A percentile compares a stretch with the other conserved stretches of the same genome.
Conservation (phyloP, 2,888 invertebrate species). For the Teinopalpus imperialis region DNA sequence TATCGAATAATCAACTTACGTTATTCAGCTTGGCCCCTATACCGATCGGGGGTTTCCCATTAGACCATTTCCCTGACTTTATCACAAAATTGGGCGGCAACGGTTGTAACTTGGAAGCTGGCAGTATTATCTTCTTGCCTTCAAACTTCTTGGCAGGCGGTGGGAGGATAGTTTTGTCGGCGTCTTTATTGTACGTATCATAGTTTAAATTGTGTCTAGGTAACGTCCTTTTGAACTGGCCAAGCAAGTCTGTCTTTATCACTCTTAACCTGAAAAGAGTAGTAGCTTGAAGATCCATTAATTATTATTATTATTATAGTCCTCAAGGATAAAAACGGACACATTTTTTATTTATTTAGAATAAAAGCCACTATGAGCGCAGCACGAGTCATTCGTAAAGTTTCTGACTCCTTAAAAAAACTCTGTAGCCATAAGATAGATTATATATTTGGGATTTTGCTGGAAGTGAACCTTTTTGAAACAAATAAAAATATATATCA, state of each 20-base stretch:
- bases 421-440: too few relatives aligned
- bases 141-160: constrained; percentile 21
- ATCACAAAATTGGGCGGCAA: constrained; percentile 60
- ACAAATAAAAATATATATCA: too few relatives aligned
- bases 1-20: constrained; percentile 12
- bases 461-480: too few relatives aligned
- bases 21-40: constrained; percentile 9
- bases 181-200: constrained; percentile 35
- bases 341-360: too few relatives aligned
- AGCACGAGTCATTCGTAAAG: too few relatives aligned
- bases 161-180: constrained; percentile 8
- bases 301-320: too few relatives aligned
- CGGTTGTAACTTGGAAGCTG: constrained; percentile 67
- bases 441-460: too few relatives aligned
- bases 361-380: too few relatives aligned
- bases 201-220: constrained; percentile 38
- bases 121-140: constrained; percentile 52
- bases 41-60: not conserved
- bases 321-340: too few relatives aligned
- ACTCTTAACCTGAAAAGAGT: constrained; percentile 52
- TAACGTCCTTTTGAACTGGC: constrained; percentile 44
- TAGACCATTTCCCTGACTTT: constrained; percentile 42
- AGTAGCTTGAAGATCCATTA: too few relatives aligned
- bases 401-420: too few relatives aligned
- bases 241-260: constrained; percentile 43